Conservation (phyloP, 2,113 vertebrate genomes). For the Seriola quinqueradiata region DNA sequence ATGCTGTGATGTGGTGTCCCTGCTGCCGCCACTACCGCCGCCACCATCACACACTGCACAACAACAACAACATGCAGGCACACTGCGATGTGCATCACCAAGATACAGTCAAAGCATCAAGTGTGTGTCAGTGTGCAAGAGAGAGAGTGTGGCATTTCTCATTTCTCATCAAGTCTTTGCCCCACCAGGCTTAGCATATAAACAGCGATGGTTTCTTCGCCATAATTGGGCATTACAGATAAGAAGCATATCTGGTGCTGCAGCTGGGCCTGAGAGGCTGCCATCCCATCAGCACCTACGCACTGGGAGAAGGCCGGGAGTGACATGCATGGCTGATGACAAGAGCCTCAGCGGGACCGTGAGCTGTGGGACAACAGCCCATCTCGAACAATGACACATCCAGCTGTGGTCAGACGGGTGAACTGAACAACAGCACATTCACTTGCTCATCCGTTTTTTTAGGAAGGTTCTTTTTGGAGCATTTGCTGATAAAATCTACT, state of each 20-base stretch:
- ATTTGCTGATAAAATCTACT: neutral
- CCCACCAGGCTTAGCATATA: constrained; percentile 67
- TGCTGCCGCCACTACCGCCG: constrained; percentile 35
- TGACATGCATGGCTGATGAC: constrained; percentile 75
- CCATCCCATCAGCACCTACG: constrained; percentile 71
- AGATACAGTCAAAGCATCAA: constrained; percentile 44
- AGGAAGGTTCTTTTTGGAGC: constrained; percentile 22
- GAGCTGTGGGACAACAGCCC: constrained; percentile 49
- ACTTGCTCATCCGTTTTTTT: neutral
- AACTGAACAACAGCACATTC: constrained; percentile 4
- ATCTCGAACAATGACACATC: constrained; percentile 38
- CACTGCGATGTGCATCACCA: constrained; percentile 50
- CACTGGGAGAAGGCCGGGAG: constrained; percentile 51
- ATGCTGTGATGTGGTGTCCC: constrained; percentile 28
- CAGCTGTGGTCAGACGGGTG: constrained; percentile 7
- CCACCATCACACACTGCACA: constrained; percentile 15
- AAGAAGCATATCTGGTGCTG: constrained; percentile 75
- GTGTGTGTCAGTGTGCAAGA: constrained; percentile 47
- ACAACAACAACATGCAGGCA: constrained; percentile 10
- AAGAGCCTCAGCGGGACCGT: constrained; percentile 20
- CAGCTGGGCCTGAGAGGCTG: constrained; percentile 68
- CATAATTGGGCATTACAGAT: constrained; percentile 77
- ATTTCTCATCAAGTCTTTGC: constrained; percentile 56
- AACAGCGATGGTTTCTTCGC: constrained; percentile 65
- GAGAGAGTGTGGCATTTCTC: constrained; percentile 58